phyloP scores from a whole-genome alignment of 2,888 invertebrate genomes.

The Campoletis raptor region DNA sequence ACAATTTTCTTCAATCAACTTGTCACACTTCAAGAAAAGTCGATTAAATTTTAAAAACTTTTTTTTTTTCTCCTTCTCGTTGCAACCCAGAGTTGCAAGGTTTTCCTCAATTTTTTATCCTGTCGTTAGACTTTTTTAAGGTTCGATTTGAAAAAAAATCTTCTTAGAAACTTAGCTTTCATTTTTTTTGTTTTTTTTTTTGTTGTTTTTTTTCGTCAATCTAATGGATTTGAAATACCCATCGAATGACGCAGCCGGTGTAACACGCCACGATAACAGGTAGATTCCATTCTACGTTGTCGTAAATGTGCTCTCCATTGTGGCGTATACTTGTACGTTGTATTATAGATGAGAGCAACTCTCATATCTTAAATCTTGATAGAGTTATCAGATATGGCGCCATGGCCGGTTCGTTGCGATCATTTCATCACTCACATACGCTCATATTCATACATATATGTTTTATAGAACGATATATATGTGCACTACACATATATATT shows the following conservation, averaged over 20 bases:
- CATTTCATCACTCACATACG: conserved; percentile 50
- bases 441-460: not conserved
- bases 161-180: not conserved
- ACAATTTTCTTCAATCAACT: not conserved
- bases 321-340: conserved; percentile 28
- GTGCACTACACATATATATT: not conserved
- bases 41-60: not conserved
- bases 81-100: not conserved
- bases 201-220: not conserved
- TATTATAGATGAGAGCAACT: conserved; percentile 56
- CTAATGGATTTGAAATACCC: not conserved
- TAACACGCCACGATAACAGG: conserved; percentile 49
- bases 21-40: not conserved
- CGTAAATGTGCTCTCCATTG: conserved; percentile 21
- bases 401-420: conserved; percentile 54
- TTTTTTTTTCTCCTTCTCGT: not conserved
- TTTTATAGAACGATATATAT: not conserved
- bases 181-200: conserved; percentile 1
- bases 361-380: conserved; percentile 64
- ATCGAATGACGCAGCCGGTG: conserved; percentile 18
- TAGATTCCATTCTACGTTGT: conserved; percentile 57
- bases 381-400: conserved; percentile 69
- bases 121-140: not conserved
- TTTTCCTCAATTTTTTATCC: not conserved
- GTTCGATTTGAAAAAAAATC: not conserved